Evolutionary conservation across 2,113 vertebrate species (phyloP).

Genomic region (Elephas maximus): DNA sequence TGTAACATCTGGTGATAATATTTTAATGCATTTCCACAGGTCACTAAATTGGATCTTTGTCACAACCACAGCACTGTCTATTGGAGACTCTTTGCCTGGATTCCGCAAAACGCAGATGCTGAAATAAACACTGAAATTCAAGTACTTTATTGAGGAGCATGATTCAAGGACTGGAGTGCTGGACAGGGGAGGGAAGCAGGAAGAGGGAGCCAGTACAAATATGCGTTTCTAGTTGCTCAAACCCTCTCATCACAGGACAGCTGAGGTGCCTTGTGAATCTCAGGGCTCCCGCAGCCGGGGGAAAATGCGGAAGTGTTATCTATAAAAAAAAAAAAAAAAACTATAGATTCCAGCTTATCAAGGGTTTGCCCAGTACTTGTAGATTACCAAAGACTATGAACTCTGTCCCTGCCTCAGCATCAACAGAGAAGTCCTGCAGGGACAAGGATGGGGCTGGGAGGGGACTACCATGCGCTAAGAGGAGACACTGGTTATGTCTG

Average conservation of each 20-base stretch:
- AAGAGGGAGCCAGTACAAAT: not conserved
- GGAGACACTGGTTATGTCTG: not conserved
- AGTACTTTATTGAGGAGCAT: not conserved
- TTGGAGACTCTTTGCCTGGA: not conserved
- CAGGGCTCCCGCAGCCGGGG: not conserved
- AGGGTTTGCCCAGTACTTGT: not conserved
- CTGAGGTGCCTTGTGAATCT: not conserved
- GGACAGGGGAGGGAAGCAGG: not conserved
- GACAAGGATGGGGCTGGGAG: too few species aligned
- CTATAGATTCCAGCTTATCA: not conserved
- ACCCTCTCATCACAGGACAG: not conserved
- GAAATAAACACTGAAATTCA: not conserved
- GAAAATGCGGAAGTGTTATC: not conserved
- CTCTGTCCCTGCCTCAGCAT: not conserved
- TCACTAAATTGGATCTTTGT: not conserved
- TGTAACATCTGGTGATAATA: not conserved
- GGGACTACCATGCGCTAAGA: not conserved
- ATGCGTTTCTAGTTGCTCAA: not conserved
- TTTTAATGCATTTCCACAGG: not conserved
- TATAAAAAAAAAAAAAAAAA: too few species aligned
- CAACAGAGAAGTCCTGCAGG: not conserved
- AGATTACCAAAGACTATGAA: not conserved
- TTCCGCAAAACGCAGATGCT: not conserved
- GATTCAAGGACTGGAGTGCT: not conserved
- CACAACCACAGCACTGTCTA: not conserved